Percentiles rank a stretch among this genome's conserved stretches.
phyloP scores from a whole-genome alignment of 2,888 invertebrate genomes.

The Drosophila mimica region DNA sequence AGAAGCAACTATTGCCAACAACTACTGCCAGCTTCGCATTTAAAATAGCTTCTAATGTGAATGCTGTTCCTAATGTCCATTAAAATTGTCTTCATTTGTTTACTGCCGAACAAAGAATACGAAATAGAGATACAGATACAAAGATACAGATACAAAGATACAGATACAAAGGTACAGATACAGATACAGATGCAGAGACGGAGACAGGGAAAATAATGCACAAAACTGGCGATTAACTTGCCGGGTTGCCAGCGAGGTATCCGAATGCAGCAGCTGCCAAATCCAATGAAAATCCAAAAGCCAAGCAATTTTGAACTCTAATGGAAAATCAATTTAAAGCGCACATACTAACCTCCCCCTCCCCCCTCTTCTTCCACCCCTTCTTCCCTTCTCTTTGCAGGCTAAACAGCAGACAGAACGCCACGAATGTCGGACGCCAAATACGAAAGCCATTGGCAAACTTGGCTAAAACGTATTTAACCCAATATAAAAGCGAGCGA shows the following conservation, averaged over 20 bases:
- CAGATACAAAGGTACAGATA: background rate
- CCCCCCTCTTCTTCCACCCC: background rate
- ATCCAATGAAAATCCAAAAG: slow-evolving; percentile 78
- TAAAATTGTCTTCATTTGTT: slow-evolving; percentile 80
- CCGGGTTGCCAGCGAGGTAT: slow-evolving; percentile 44
- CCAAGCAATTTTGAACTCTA: slow-evolving; percentile 79
- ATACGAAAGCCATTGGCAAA: slow-evolving; percentile 74
- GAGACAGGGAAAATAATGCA: slow-evolving; percentile 51
- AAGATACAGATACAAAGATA: slow-evolving; percentile 4
- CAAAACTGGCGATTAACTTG: slow-evolving; percentile 76
- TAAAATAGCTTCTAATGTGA: slow-evolving; percentile 65
- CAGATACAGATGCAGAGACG: slow-evolving; percentile 5
- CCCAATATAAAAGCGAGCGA: slow-evolving; percentile 56
- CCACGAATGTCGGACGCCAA: slow-evolving; percentile 77
- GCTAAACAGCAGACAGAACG: slow-evolving; percentile 59
- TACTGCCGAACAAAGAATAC: slow-evolving; percentile 59
- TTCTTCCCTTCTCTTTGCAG: slow-evolving; percentile 57
- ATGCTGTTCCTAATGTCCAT: slow-evolving; percentile 65
- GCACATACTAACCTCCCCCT: slow-evolving; percentile 44
- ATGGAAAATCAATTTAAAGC: slow-evolving; percentile 81
- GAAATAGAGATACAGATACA: slow-evolving; percentile 40
- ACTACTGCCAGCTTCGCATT: slow-evolving; percentile 30
- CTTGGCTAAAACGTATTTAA: slow-evolving; percentile 78
- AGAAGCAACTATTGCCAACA: slow-evolving; percentile 15
- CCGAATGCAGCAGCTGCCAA: slow-evolving; percentile 71